Evolutionary conservation across 1,140 invertebrate genomes (phyloP).

Genomic region (Drosophila punjabiensis): DNA sequence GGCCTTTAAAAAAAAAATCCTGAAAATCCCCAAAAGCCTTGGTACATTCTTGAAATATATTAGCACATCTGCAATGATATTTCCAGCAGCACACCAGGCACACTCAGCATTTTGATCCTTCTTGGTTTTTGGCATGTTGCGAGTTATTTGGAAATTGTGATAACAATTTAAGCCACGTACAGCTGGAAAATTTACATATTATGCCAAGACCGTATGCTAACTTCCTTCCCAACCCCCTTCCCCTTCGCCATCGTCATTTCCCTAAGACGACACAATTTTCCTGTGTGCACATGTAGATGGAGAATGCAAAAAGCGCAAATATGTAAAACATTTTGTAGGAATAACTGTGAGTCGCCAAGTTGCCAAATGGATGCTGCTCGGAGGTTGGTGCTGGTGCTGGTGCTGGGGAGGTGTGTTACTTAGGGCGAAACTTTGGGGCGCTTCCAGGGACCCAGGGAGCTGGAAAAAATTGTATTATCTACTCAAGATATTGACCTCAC

Average conservation of each 20-base stretch:
- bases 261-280: constrained; percentile 38
- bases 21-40: background rate
- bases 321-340: constrained; percentile 68
- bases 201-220: constrained; percentile 40
- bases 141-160: constrained; percentile 46
- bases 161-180: constrained; percentile 61
- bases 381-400: background rate
- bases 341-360: constrained; percentile 61
- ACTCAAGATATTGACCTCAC: constrained; percentile 36
- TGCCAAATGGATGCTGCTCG: constrained; percentile 29
- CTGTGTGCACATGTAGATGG: constrained; percentile 24
- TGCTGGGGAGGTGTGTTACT: constrained; percentile 2
- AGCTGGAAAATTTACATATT: constrained; percentile 63
- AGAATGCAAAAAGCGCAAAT: constrained; percentile 61
- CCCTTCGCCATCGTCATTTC: background rate
- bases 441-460: constrained; percentile 13
- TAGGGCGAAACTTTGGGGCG: background rate
- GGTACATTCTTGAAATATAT: constrained; percentile 13
- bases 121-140: constrained; percentile 31
- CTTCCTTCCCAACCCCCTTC: background rate
- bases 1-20: background rate
- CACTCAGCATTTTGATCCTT: constrained; percentile 15
- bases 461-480: constrained; percentile 38
- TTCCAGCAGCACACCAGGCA: constrained; percentile 5
- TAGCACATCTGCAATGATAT: constrained; percentile 4